Base-by-base conservation (phyloP, 2,797 vertebrate species). In the Neosalanx taihuensis region DNA sequence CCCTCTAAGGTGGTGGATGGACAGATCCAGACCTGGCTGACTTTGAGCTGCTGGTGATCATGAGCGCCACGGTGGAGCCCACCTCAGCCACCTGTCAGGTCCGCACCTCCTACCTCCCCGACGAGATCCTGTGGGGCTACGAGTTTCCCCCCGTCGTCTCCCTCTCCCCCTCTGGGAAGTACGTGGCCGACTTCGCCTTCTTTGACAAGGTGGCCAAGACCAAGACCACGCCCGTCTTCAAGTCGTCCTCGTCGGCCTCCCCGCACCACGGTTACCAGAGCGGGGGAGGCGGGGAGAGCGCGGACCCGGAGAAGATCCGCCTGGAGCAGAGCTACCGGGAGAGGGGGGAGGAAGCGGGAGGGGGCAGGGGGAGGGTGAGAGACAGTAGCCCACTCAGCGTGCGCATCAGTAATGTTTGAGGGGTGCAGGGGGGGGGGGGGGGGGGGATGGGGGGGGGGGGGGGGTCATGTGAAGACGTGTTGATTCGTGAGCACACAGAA, bases 81-180 rank as follows among this genome's bases (percentile, higher is more conserved):
- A 97, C 96, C 7, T 97, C 95, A 0, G 95, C 96, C 76, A 96
- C 94, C 29, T 97, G 95, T 85, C 96, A 98, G 78, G 95, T 97
- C 13, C 94, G 95, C 59, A 97, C 96, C 0, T 97, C 95, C 76
- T 95, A 95, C 41, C 90, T 98, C 77, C 96, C 95, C 0, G 95
- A 98, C 73, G 96, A 98, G 92, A 98, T 98, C 86, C 93, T 98
- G 1, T 98, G 96, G 96, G 96, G 96, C 59, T 97, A 97, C 0
- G 96, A 97, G 85, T 96, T 98, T 77, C 94, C 92, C 0, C 96
- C 96, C 0, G 94, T 95, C n/a, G 95, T 97, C 79, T 96, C 96
- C 0, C 91, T 97, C 51, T 96, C 95, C 0, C 90, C 95, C 57
- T 95, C 93, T 0, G 96, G 96, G n/a, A 98, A 98, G 80, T 97